Conservation (phyloP, 37 sponge, comb jelly and placozoan species). For the Cliona cf. orientalis region DNA sequence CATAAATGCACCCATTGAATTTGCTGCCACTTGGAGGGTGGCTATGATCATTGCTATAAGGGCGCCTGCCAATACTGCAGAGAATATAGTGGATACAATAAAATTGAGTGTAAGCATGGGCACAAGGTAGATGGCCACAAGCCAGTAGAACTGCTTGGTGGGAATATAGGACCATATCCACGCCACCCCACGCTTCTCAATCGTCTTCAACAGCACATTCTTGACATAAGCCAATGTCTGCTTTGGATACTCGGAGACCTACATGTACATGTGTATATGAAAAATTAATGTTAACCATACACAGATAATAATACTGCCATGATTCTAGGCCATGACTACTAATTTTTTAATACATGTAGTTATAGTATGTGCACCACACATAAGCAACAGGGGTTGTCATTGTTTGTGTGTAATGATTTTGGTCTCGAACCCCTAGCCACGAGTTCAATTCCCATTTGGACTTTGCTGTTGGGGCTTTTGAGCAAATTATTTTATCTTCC, state of each 20-base stretch:
- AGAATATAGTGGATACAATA: constrained; percentile 23
- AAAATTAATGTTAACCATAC: too few species aligned
- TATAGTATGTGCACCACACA: too few species aligned
- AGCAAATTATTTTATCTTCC: too few species aligned
- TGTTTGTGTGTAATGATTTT: too few species aligned
- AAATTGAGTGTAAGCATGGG: constrained; percentile 43
- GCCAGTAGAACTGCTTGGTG: constrained; percentile 54
- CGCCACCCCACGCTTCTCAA: constrained; percentile 49
- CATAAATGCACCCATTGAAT: constrained; percentile 10
- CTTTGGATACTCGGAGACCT: constrained; percentile 28
- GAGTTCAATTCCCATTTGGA: too few species aligned
- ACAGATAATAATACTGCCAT: too few species aligned
- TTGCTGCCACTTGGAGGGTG: constrained; percentile 38
- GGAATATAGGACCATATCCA: constrained; percentile 64
- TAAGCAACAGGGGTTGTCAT: too few species aligned
- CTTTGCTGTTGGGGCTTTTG: too few species aligned
- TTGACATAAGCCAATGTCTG: constrained; percentile 15
- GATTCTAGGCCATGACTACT: too few species aligned
- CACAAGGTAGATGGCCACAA: constrained; percentile 43
- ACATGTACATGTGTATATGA: neutral
- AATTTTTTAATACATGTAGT: too few species aligned
- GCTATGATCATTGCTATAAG: constrained; percentile 37
- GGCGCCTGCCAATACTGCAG: constrained; percentile 27
- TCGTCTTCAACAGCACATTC: constrained; percentile 8
- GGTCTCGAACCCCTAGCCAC: too few species aligned